phyloP scores from a whole-genome alignment of 2,888 invertebrate genomes.

The Junonia oenone region DNA sequence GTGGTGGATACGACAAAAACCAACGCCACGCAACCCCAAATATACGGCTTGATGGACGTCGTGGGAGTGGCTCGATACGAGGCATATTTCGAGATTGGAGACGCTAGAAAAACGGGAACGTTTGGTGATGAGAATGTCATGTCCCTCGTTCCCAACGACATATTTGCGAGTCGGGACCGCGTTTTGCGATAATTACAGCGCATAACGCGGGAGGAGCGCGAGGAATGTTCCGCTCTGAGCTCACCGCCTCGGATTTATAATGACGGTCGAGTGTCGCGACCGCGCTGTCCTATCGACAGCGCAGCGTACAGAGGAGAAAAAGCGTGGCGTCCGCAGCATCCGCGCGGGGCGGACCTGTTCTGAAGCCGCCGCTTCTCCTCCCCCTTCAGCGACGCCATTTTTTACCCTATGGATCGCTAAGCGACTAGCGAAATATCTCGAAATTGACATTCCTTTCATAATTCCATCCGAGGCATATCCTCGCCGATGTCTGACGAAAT shows the following conservation, averaged over 20 bases:
- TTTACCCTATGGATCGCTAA: constrained; percentile 56
- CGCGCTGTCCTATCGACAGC: constrained; percentile 59
- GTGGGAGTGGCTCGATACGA: constrained; percentile 61
- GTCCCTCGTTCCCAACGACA: constrained; percentile 76
- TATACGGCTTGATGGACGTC: constrained; percentile 52
- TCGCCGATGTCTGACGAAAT: constrained; percentile 58
- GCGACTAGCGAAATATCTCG: constrained; percentile 71
- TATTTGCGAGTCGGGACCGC: constrained; percentile 73
- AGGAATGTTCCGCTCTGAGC: constrained; percentile 71
- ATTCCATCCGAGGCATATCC: constrained; percentile 67
- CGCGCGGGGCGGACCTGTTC: constrained; percentile 61
- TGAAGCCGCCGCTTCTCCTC: constrained; percentile 45
- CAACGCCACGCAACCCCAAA: constrained; percentile 48
- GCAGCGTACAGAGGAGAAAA: constrained; percentile 51
- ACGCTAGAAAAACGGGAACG: constrained; percentile 59
- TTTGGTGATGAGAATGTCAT: constrained; percentile 80
- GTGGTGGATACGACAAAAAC: constrained; percentile 62
- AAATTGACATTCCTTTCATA: constrained; percentile 77
- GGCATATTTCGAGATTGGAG: constrained; percentile 53
- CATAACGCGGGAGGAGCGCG: constrained; percentile 70
- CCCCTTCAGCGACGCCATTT: constrained; percentile 45
- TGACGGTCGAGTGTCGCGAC: constrained; percentile 68
- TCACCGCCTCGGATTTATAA: constrained; percentile 73
- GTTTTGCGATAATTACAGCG: constrained; percentile 77
- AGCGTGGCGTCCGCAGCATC: constrained; percentile 54